Base-by-base conservation (phyloP, 1,140 invertebrate species). In the Mesaphorura yosii region DNA sequence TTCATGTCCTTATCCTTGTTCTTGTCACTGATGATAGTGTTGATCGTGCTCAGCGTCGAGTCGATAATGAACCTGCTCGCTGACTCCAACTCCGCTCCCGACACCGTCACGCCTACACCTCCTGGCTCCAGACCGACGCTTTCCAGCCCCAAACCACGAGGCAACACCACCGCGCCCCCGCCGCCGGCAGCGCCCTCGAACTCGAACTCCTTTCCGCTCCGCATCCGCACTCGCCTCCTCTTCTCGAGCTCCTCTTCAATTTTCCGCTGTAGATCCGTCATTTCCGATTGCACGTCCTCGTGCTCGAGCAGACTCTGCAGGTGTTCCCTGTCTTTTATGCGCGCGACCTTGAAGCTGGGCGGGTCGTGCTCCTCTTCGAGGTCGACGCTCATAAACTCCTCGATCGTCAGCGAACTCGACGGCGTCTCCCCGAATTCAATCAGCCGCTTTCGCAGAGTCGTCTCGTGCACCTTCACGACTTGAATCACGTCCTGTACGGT, bases 301-400 rank as follows among this genome's bases (percentile, higher is more conserved):
- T 55, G 49, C 25, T 64, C 59, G 14, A 64, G 25, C 14, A 63
- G 17, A 71, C 78, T 83, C 65, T 83, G 79, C 44, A 87, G 68
- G 39, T 83, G 69, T 66, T 90, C 85, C 50, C 83, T 82, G 66
- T 91, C 86, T 64, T 88, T 88, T 67, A 83, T 82, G 41, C 88
- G 75, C 0, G 89, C 87, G 3, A 81, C 83, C 72, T 87, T 92
- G 66, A 92, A 98, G 0, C 88, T 84, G 0, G 91, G 91, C 25
- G 94, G 94, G 73, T 97, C 93, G 66, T 92, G 87, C 66, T 95
- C 91, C 64, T 94, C 88, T 67, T 96, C 92, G 47, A 98, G 73
- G 70, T 98, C 93, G 4, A 98, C 87, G 1, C 81, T 86, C 81
- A 95, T 88, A 67, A 99, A 99, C 72, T 99, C 92, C 58, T 98